Base-by-base conservation (phyloP, 2,888 invertebrate species). In the Chalcosyrphus nemorum region DNA sequence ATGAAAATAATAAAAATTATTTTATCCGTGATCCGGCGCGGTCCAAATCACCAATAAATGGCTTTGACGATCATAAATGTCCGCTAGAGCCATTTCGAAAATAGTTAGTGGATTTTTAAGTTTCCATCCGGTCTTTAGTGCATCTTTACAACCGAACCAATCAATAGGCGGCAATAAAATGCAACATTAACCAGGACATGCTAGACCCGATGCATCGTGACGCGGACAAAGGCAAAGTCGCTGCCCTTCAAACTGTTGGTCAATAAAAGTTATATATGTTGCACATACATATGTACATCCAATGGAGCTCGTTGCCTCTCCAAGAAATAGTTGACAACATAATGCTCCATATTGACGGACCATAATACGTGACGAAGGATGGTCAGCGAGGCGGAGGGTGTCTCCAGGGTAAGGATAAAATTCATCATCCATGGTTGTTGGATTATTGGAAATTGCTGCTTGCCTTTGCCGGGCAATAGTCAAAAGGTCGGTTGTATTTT, bases 311-410 rank as follows among this genome's bases (percentile, higher is more conserved):
- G n/a, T n/a, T 17, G 17, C 7, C 47, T 17, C 43, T 7, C 47
- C 6, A 84, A 84, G 74, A 80, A 84, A 74, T 80, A 80, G 84
- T 84, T 84, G 80, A 80, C 80, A 84, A 70, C 70, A 80, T 84
- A 84, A 78, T 84, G 84, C 74, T 75, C 74, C 84, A 75, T 71
- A 54, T 75, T 84, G 84, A 50, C 45, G 74, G 52, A 32, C 65
- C 75, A 84, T 80, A 43, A 80, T 75, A 80, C 70, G 68, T 80
- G 84, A 78, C 41, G 35, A 35, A 43, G 21, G 38, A 63, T 24
- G 35, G 35, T 21, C 27, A 56, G 6, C 24, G 21, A 32, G 24
- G 0, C n/a, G 24, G 43, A 54, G 63, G 68, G 50, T 15, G 54
- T 7, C 56, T n/a, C 17, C 41, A 21, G 41, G 29, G 59, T 57